These are phyloP conservation scores for Falco naumanni DNA, from an alignment of 2,797 vertebrate genomes.

Conservation along the genomic window DNA sequence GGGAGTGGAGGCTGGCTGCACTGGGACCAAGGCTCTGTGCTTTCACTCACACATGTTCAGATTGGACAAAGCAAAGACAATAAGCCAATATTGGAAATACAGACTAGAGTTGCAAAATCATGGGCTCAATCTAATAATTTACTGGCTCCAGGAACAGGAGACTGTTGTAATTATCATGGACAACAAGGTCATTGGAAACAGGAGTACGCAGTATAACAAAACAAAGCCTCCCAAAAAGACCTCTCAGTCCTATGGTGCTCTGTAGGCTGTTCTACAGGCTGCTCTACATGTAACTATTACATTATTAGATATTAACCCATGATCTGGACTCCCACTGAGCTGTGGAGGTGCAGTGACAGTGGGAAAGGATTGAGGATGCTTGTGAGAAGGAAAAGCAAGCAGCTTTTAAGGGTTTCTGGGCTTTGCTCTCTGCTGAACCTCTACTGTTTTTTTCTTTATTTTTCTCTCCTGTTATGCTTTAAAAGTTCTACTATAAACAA, in stretches of 20 bases:
- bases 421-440: background rate
- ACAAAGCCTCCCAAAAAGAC: background rate
- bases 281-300: background rate
- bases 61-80: background rate
- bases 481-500: constrained; percentile 28
- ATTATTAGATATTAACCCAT: background rate
- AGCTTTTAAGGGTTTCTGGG: background rate
- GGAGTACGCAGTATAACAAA: background rate
- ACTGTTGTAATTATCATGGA: background rate
- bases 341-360: background rate
- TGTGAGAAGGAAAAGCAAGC: background rate
- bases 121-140: background rate
- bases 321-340: background rate
- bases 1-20: background rate
- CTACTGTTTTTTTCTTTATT: background rate
- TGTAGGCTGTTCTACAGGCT: background rate
- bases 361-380: background rate
- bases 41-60: background rate
- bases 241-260: background rate
- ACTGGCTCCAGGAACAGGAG: background rate
- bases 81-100: background rate
- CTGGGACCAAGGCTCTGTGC: fast-evolving
- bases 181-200: background rate
- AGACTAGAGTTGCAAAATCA: background rate
- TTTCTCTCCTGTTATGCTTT: background rate